Percentiles rank a stretch among this genome's conserved stretches.
Conservation (phyloP, 2,888 invertebrate genomes). For the Lasioglossum lativentre region DNA sequence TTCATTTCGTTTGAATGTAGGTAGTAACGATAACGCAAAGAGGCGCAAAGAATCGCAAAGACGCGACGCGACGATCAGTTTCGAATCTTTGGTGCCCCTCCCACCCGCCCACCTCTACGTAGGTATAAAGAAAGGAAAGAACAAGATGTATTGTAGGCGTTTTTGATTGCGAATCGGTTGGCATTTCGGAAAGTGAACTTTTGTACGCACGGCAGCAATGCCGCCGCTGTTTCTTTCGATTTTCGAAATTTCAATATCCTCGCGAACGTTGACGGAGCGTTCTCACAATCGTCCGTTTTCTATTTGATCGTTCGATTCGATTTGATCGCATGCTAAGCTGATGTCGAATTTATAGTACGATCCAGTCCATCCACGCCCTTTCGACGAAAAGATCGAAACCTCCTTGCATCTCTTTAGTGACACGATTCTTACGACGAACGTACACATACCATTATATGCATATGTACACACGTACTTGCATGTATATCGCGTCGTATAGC, state of each 20-base stretch:
- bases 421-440: background rate
- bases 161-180: background rate
- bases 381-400: constrained; percentile 2
- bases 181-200: background rate
- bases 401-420: background rate
- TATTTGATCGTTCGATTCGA: background rate
- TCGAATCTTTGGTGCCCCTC: constrained; percentile 7
- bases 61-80: background rate
- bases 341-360: background rate
- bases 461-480: background rate
- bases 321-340: background rate
- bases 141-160: background rate
- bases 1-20: background rate
- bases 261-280: background rate
- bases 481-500: background rate
- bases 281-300: background rate
- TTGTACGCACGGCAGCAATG: background rate
- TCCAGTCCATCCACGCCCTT: constrained; percentile 30
- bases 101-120: background rate
- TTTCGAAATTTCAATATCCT: background rate
- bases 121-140: background rate
- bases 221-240: background rate
- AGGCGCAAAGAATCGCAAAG: background rate
- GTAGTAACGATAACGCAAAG: background rate
- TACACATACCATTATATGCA: background rate